phyloP scores from a whole-genome alignment of 2,888 invertebrate species.

The Aplocera efformata region DNA sequence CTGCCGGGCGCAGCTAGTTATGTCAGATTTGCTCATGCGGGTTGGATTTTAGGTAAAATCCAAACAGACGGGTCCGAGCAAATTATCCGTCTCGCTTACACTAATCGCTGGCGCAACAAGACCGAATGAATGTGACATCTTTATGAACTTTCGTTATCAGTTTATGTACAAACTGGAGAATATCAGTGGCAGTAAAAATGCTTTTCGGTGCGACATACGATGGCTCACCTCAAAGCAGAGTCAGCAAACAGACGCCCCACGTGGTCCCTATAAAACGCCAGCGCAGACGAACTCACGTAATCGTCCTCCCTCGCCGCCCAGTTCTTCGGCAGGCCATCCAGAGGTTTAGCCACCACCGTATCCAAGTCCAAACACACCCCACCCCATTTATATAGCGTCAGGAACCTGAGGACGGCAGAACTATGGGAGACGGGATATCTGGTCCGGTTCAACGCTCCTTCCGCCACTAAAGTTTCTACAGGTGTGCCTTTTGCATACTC shows the following conservation, averaged over 20 bases:
- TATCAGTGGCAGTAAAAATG: no score
- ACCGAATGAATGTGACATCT: no score
- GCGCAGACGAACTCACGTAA: slow-evolving; percentile 83
- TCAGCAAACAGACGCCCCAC: slow-evolving; percentile 37
- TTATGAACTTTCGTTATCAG: no score
- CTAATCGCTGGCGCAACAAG: no score
- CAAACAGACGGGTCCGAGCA: no score
- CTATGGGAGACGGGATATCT: slow-evolving; percentile 82
- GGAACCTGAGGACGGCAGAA: slow-evolving; percentile 83
- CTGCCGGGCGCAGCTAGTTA: no score
- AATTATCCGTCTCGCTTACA: no score
- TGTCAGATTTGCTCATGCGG: no score
- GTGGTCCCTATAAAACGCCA: slow-evolving; percentile 73
- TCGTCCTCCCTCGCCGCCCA: slow-evolving; percentile 83
- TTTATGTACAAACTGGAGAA: no score
- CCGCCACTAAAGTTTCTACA: slow-evolving; percentile 72
- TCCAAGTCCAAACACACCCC: slow-evolving; percentile 90
- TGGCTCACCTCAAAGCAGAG: slow-evolving; percentile 38
- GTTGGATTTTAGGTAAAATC: no score
- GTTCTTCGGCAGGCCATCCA: slow-evolving; percentile 77
- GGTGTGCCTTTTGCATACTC: slow-evolving; percentile 79
- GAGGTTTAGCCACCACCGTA: slow-evolving; percentile 82
- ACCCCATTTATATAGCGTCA: slow-evolving; percentile 87
- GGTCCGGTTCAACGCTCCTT: slow-evolving; percentile 65
- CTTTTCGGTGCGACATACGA: no score